Percentiles rank a stretch among this genome's conserved stretches.
Conservation (phyloP, 2,888 invertebrate species). For the Phorcus lineatus region DNA sequence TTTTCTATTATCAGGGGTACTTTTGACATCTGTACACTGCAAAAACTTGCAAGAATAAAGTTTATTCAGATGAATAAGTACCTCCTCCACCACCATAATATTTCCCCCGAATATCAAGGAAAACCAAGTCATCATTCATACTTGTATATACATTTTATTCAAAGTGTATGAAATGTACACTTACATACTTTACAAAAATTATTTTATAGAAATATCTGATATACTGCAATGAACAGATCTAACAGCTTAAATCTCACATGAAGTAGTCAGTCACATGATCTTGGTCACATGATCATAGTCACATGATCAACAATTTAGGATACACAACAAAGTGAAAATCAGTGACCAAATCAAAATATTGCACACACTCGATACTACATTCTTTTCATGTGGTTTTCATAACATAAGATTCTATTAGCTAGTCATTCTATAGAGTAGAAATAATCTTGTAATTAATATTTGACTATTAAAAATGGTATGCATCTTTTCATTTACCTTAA, state of each 20-base stretch:
- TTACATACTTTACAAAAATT: constrained; percentile 21
- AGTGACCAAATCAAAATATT: constrained; percentile 8
- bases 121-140: background rate
- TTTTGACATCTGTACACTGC: no score
- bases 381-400: background rate
- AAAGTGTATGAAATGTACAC: constrained; percentile 28
- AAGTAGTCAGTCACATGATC: constrained; percentile 12
- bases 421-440: no score
- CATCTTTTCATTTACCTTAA: no score
- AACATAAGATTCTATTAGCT: background rate
- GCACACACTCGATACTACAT: constrained; percentile 11
- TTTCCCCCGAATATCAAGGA: background rate
- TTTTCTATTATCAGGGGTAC: no score
- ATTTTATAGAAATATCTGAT: constrained; percentile 24
- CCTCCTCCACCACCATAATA: background rate
- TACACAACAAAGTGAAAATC: constrained; percentile 4
- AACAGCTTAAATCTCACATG: background rate
- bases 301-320: background rate
- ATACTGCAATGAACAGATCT: constrained; percentile 11
- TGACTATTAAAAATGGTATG: no score
- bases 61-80: no score
- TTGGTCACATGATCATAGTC: background rate
- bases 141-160: constrained; percentile 28
- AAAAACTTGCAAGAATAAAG: no score
- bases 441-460: no score